Evolutionary conservation across 2,113 vertebrate genomes (phyloP), one percentile per base, ranked within the genome.

Genomic region (Ctenomys sociabilis): DNA sequence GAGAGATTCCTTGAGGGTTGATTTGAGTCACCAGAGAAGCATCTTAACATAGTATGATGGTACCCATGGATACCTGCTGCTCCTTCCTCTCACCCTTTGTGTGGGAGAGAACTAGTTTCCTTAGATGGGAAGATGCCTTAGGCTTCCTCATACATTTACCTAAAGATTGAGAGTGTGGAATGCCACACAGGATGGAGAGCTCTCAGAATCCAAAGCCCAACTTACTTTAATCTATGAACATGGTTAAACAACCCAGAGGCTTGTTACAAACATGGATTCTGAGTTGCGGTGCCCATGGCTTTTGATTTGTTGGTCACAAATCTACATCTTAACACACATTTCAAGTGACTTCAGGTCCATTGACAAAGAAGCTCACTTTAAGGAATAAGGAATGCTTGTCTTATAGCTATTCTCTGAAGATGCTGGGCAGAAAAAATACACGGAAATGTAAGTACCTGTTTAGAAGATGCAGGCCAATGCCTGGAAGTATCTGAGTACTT

Each of bases 401-500:
- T 37, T 57, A 54, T 1, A 61, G 57, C 52, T 91, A 1, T 10
- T 70, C 37, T 72, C 73, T 78, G 37, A 40, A 95, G 59, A 61
- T 14, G 5, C 28, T 28, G 11, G 19, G 35, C 52, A 82, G 57
- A 63, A 61, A 80, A 91, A 64, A 73, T 49, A 66, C 12, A 91
- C n/a, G 54, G 40, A 77, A 84, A 59, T 22, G 21, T 40, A 81
- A 85, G 49, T 93, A 43, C 1, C 84, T 35, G 22, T 95, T 96
- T 87, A 43, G 30, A 93, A 82, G 43, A 89, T 37, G 70, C 13
- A 11, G 94, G 89, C 54, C 80, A 80, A 32, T 75, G 70, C 57
- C 30, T 87, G 52, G 78, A 70, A 66, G 83, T 78, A 82, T 43
- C 37, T 68, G 78, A 75, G 64, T 90, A 40, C 63, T 84, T 94